These are phyloP conservation scores for Acropternis orthonyx DNA, from an alignment of 2,797 vertebrate genomes.

Conservation along the genomic window DNA sequence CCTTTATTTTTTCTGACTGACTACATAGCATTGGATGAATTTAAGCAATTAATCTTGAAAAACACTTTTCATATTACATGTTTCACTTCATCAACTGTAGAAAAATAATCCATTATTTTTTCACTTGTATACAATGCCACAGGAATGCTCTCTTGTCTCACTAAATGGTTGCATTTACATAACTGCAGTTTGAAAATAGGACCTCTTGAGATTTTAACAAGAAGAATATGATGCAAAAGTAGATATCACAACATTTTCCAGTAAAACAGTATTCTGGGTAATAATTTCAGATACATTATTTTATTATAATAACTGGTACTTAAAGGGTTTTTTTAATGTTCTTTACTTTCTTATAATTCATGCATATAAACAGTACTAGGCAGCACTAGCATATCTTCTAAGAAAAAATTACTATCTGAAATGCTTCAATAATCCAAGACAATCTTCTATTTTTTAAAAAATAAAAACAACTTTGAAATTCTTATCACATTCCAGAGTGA, in stretches of 20 bases:
- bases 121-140: not conserved
- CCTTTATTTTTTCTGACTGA: not conserved
- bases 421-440: not conserved
- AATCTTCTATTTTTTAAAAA: constrained; percentile 8
- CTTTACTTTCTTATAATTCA: constrained; percentile 15
- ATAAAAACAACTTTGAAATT: constrained; percentile 17
- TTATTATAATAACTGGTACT: not conserved
- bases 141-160: not conserved
- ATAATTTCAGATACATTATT: not conserved
- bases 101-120: not conserved
- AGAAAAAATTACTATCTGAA: not conserved
- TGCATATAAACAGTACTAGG: not conserved
- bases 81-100: constrained; percentile 6
- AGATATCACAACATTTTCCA: not conserved
- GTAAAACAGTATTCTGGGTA: not conserved
- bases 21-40: not conserved
- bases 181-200: constrained; percentile 33
- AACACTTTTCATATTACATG: not conserved
- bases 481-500: not conserved
- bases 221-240: not conserved
- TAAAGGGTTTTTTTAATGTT: not conserved
- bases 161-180: constrained; percentile 11
- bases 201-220: not conserved
- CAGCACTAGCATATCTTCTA: not conserved
- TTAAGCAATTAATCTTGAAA: not conserved